Evolutionary conservation across 2,888 invertebrate species (phyloP).

Genomic region (Ganaspis brasiliensis): DNA sequence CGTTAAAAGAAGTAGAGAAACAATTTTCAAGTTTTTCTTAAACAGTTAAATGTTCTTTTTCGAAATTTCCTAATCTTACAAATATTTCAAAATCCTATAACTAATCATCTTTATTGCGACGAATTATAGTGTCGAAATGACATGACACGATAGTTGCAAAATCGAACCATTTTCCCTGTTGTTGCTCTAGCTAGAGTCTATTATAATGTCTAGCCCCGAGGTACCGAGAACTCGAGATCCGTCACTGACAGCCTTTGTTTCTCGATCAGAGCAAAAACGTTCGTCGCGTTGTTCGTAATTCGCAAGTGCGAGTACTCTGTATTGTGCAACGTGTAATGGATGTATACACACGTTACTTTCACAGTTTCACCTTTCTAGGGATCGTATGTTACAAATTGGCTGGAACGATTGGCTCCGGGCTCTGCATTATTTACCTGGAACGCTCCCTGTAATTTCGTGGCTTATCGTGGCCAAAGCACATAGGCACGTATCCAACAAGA

Average conservation of each 20-base stretch:
- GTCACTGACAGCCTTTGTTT: slow-evolving; percentile 41
- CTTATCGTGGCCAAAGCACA: slow-evolving; percentile 26
- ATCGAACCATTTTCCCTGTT: slow-evolving; percentile 4
- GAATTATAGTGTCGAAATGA: neutral
- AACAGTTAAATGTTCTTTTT: too few species aligned
- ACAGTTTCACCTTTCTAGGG: slow-evolving; percentile 36
- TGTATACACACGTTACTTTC: slow-evolving; percentile 41
- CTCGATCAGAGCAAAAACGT: slow-evolving; percentile 32
- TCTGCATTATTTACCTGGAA: slow-evolving; percentile 41
- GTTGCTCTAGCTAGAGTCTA: neutral
- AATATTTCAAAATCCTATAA: neutral
- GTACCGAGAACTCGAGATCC: slow-evolving; percentile 7
- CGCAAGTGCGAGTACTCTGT: slow-evolving; percentile 14
- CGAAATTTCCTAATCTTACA: too few species aligned
- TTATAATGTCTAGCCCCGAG: slow-evolving; percentile 4
- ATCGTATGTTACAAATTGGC: slow-evolving; percentile 38
- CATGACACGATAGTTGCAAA: slow-evolving; percentile 1
- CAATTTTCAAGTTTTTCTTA: too few species aligned
- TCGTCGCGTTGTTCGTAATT: slow-evolving; percentile 34
- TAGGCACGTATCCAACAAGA: slow-evolving; percentile 35
- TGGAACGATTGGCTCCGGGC: slow-evolving; percentile 38
- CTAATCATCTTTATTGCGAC: neutral
- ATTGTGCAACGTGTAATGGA: slow-evolving; percentile 27
- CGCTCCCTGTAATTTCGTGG: slow-evolving; percentile 43
- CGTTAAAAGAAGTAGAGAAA: too few species aligned